These are phyloP conservation scores for Drosophila sulfurigaster DNA, from an alignment of 1,140 invertebrate species.

Conservation along the genomic window DNA sequence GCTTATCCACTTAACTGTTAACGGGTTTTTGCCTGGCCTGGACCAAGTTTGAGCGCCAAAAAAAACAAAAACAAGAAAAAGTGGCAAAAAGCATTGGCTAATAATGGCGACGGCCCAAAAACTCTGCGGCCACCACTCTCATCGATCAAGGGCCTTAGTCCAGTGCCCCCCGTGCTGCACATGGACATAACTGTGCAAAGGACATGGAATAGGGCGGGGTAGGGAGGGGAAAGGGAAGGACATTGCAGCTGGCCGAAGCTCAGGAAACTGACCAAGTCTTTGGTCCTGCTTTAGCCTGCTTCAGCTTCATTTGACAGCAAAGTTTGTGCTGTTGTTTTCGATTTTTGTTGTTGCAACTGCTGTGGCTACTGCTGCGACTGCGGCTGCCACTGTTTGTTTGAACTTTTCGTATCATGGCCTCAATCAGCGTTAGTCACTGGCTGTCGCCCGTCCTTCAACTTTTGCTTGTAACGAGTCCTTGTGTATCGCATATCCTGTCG, in stretches of 20 bases:
- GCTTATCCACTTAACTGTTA: slow-evolving; percentile 85
- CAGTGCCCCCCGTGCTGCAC: slow-evolving; percentile 15
- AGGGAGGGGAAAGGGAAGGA: background rate
- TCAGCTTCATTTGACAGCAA: slow-evolving; percentile 59
- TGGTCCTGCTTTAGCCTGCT: slow-evolving; percentile 21
- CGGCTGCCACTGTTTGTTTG: slow-evolving; percentile 36
- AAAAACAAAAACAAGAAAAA: slow-evolving; percentile 14
- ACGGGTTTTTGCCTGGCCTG: slow-evolving; percentile 74
- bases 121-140: slow-evolving; percentile 45
- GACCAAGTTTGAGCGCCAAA: slow-evolving; percentile 68
- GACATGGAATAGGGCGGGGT: background rate
- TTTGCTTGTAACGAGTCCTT: slow-evolving; percentile 47
- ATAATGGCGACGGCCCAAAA: slow-evolving; percentile 76
- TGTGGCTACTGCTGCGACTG: background rate
- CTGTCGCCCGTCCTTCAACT: slow-evolving; percentile 64
- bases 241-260: slow-evolving; percentile 17
- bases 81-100: slow-evolving; percentile 65
- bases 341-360: slow-evolving; percentile 2
- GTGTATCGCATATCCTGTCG: slow-evolving; percentile 43
- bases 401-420: slow-evolving; percentile 76
- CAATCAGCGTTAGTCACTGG: slow-evolving; percentile 71
- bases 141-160: slow-evolving; percentile 59
- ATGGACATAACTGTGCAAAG: slow-evolving; percentile 3
- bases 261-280: slow-evolving; percentile 26
- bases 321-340: slow-evolving; percentile 26